Conservation (phyloP, 2,797 vertebrate genomes). For the Fratercula arctica region DNA sequence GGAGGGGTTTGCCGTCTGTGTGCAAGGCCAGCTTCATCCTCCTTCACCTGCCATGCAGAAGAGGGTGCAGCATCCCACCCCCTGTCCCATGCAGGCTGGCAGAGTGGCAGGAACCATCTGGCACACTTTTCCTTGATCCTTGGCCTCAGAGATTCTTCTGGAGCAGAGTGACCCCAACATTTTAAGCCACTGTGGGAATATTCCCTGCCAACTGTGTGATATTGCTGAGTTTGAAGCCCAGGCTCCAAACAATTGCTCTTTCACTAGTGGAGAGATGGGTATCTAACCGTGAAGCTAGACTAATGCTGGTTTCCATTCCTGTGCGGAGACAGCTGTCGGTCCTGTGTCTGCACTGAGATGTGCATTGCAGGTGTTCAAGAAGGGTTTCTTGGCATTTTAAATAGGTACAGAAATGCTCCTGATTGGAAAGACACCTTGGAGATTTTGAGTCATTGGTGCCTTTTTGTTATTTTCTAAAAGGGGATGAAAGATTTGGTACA, state of each 20-base stretch:
- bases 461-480: neutral
- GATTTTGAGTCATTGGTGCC: neutral
- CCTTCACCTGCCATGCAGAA: neutral
- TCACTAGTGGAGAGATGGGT: neutral
- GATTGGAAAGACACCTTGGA: neutral
- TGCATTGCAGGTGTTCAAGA: neutral
- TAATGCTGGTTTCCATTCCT: neutral
- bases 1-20: neutral
- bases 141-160: neutral
- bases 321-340: too few relatives aligned
- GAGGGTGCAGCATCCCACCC: rapidly evolving
- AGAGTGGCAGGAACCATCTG: neutral
- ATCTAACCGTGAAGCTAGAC: neutral
- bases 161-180: neutral
- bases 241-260: neutral
- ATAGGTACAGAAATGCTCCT: neutral
- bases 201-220: neutral
- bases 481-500: neutral
- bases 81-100: neutral
- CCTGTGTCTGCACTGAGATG: neutral
- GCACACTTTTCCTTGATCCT: neutral
- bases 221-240: neutral
- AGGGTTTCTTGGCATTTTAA: neutral
- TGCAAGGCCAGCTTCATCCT: neutral
- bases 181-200: neutral